phyloP scores from a whole-genome alignment of 2,113 vertebrate genomes.

The Gymnobelideus leadbeateri region DNA sequence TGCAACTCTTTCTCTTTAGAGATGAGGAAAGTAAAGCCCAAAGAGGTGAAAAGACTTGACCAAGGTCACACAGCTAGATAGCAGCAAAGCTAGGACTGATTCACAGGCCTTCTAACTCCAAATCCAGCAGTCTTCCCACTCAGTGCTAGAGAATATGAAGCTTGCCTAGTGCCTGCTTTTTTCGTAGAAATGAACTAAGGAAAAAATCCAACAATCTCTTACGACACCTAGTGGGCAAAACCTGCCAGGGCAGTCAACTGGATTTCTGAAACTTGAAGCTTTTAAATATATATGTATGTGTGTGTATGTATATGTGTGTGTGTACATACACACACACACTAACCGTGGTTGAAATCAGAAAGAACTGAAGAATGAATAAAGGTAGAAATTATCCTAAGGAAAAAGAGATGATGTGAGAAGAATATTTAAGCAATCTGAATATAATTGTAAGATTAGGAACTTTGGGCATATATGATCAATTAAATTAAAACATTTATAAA shows the following conservation, averaged over 20 bases:
- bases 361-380: not conserved
- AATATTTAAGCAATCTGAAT: not conserved
- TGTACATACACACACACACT: not conserved
- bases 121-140: not conserved
- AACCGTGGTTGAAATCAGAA: constrained; percentile 1
- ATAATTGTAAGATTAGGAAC: not conserved
- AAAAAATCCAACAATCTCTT: constrained; percentile 77
- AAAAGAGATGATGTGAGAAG: not conserved
- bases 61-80: not conserved
- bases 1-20: not conserved
- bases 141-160: not conserved
- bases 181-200: not conserved
- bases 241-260: constrained; percentile 29
- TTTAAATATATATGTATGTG: not conserved
- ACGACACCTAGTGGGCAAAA: constrained; percentile 82
- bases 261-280: not conserved
- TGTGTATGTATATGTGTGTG: too few species aligned
- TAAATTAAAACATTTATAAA: not conserved
- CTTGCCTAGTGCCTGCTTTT: not conserved
- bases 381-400: not conserved
- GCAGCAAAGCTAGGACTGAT: not conserved
- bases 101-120: not conserved
- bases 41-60: not conserved
- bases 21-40: not conserved
- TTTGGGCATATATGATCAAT: not conserved